Base-by-base conservation (phyloP, 2,113 vertebrate genomes). In the Pelvicachromis taeniatus region DNA sequence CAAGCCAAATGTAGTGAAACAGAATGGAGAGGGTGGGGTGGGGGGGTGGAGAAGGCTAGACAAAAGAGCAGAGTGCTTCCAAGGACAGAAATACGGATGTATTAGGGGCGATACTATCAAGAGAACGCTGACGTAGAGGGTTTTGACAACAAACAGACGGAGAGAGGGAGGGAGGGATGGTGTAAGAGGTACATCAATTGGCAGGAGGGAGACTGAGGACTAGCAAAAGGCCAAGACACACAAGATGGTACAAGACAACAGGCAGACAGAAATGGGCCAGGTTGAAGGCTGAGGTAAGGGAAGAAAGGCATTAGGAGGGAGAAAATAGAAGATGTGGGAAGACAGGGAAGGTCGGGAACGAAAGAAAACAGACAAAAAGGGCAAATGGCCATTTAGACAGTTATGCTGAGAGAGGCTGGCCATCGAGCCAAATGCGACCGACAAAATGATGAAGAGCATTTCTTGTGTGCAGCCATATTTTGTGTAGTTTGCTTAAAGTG, bases 261-360 rank as follows among this genome's bases (percentile, higher is more conserved):
- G 63, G 81, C 63, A 53, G 89, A 93, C 86, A 93, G 94, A 93
- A 87, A 88, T 91, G 87, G 90, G 89, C 84, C 90, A 92, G 79
- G 84, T 82, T 94, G 92, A 93, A 54, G 83, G 85, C 85, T 81
- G 90, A 87, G 87, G 88, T 70, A 81, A 65, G 70, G 59, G 82
- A 84, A 85, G 53, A 86, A 54, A 42, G 48, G 82, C 53, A 54
- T 40, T 78, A 54, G 77, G 29, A 56, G 77, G 61, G 40, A 38
- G 65, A 63, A 73, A 63, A 85, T 23, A 23, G 78, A 75, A 33
- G 75, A 91, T 73, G 21, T 6, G 48, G 78, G 65, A 79, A 85
- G 89, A 92, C 65, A 86, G 40, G 78, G 65, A 86, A 82, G 77
- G 70, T 78, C 38, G 73, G 56, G 59, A 63, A 81, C 75, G 52